Conservation (phyloP, 2,113 vertebrate genomes). For the Hylia prasina region DNA sequence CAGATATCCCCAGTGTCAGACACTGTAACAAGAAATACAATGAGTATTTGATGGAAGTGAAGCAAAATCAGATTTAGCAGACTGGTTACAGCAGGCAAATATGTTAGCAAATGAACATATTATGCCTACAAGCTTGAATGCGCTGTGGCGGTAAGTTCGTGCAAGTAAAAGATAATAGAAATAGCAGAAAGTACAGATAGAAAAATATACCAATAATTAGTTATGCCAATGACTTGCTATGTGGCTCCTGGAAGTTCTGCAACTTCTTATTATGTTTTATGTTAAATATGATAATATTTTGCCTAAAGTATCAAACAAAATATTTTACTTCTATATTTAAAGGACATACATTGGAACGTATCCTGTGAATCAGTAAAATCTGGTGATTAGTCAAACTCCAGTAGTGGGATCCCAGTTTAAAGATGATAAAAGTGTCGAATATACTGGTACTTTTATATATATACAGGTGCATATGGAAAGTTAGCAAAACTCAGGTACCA, state of each 20-base stretch:
- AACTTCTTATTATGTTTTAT: neutral
- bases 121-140: neutral
- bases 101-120: neutral
- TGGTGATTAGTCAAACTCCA: neutral
- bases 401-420: neutral
- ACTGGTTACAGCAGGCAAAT: neutral
- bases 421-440: neutral
- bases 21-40: constrained; percentile 5
- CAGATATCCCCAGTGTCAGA: constrained; percentile 1
- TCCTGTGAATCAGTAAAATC: neutral
- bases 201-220: neutral
- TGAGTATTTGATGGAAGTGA: constrained; percentile 35
- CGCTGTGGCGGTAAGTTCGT: accelerated
- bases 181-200: neutral
- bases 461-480: neutral
- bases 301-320: neutral
- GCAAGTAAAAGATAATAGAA: neutral
- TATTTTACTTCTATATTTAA: neutral
- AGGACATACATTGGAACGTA: neutral
- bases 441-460: neutral
- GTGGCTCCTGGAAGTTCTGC: neutral
- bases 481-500: neutral
- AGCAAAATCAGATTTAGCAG: constrained; percentile 29
- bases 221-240: neutral
- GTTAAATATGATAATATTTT: neutral